Evolutionary conservation across 2,888 invertebrate species (phyloP).

Genomic region (Gasteruption jaculator): DNA sequence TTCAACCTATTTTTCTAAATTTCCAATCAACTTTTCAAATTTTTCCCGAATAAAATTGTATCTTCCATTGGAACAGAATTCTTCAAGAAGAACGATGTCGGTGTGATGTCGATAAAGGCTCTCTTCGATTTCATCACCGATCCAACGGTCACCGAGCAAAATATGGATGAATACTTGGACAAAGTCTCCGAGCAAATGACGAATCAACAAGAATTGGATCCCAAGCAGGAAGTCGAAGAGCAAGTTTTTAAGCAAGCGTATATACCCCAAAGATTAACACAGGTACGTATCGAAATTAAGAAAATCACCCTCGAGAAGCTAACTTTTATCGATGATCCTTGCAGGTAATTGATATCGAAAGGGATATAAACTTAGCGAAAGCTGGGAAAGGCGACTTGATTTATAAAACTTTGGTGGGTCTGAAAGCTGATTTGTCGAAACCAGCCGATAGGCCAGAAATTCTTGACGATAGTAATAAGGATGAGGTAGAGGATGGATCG

Average conservation of each 20-base stretch:
- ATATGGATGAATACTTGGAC: conserved; percentile 78
- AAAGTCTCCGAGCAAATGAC: conserved; percentile 67
- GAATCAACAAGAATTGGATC: conserved; percentile 59
- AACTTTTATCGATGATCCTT: conserved; percentile 1
- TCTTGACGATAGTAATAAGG: conserved; percentile 43
- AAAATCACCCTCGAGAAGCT: conserved; percentile 4
- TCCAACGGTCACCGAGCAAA: conserved; percentile 72
- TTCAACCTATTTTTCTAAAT: conserved; percentile 1
- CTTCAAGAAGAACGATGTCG: conserved; percentile 84
- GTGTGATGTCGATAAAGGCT: conserved; percentile 86
- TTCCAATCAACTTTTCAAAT: conserved; percentile 4
- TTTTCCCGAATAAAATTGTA: not conserved
- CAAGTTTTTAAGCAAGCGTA: conserved; percentile 91
- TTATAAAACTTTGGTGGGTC: conserved; percentile 83
- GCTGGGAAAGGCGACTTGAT: conserved; percentile 70
- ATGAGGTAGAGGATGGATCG: conserved; percentile 7
- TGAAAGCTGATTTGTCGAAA: conserved; percentile 75
- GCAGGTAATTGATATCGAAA: conserved; percentile 77
- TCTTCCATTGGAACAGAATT: conserved; percentile 60
- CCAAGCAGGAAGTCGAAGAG: conserved; percentile 73
- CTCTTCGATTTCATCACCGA: conserved; percentile 97
- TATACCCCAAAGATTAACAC: conserved; percentile 88
- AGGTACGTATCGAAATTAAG: conserved; percentile 69
- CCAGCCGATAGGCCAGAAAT: conserved; percentile 66
- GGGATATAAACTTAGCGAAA: conserved; percentile 80